These are phyloP conservation scores for Cerastis rubricosa DNA, from an alignment of 2,888 invertebrate genomes.

Conservation along the genomic window DNA sequence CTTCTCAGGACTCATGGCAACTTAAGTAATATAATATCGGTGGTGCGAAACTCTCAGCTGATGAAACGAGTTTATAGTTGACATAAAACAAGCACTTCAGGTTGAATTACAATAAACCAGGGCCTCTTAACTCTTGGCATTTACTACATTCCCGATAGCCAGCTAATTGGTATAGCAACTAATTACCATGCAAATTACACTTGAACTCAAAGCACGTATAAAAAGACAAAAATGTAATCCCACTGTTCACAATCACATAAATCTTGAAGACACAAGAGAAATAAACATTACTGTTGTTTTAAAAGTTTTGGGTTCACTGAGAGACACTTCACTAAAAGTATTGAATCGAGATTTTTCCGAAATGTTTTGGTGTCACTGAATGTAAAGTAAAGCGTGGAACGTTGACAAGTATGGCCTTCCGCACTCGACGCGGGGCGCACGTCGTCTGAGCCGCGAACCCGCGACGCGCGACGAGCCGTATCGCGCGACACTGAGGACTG, in stretches of 20 bases:
- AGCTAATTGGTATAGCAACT: slow-evolving; percentile 74
- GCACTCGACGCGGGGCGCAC: slow-evolving; percentile 80
- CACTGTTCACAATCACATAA: slow-evolving; percentile 54
- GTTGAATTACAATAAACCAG: slow-evolving; percentile 7
- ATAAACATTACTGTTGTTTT: slow-evolving; percentile 13
- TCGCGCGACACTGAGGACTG: slow-evolving; percentile 73
- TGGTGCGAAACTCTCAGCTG: slow-evolving; percentile 34
- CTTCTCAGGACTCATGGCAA: slow-evolving; percentile 7
- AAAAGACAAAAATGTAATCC: slow-evolving; percentile 57
- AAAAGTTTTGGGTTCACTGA: slow-evolving; percentile 26
- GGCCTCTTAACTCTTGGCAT: slow-evolving; percentile 77
- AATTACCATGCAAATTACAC: slow-evolving; percentile 80
- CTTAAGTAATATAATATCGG: slow-evolving; percentile 17
- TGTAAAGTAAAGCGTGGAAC: slow-evolving; percentile 54
- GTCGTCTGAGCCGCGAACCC: slow-evolving; percentile 79
- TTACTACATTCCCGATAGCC: slow-evolving; percentile 77
- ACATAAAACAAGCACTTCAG: slow-evolving; percentile 7
- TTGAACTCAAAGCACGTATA: slow-evolving; percentile 70
- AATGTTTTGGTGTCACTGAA: slow-evolving; percentile 52
- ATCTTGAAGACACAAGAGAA: slow-evolving; percentile 22
- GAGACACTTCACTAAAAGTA: slow-evolving; percentile 38
- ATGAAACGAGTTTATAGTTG: slow-evolving; percentile 21
- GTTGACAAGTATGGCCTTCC: slow-evolving; percentile 78
- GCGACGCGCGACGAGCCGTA: slow-evolving; percentile 67
- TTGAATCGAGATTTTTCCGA: slow-evolving; percentile 50